Evolutionary conservation across 2,113 vertebrate species (phyloP), one percentile per base, ranked within the genome.

Genomic region (Laticauda laticaudata): DNA sequence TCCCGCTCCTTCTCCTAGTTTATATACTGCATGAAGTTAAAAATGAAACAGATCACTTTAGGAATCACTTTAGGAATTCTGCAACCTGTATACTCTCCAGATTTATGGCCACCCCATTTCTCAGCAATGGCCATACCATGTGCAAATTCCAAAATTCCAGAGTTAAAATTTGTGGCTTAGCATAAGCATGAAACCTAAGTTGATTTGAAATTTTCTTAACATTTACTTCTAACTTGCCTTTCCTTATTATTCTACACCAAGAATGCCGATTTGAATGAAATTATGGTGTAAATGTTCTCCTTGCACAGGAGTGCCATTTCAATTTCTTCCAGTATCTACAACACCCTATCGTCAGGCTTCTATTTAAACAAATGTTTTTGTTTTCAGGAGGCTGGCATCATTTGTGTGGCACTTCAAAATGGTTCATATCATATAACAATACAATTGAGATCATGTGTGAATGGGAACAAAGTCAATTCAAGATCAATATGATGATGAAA

Each of bases 401-500:
- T 81, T 81, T 3, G 69, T 20, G 15, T 75, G 5, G 34, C n/a
- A 75, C 12, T 34, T 75, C n/a, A 34, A 34, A 75, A 75, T 15
- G n/a, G 14, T n/a, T 61, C 86, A 5, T 3, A 3, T 81, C 2
- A 54, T 75, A 57, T 64, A 2, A 54, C 57, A 91, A 94, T 43
- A 92, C 75, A 64, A 91, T 85, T 92, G 15, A 92, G 90, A 48
- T 75, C 64, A 34, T 34, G n/a, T 75, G 14, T 75, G 64, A 34
- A 3, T 92, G 93, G 94, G 89, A 93, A 24, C 91, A 94, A 0
- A 61, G 88, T 51, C 59, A 94, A 51, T 91, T 39, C 93, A 87
- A 96, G 81, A 93, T 45, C 34, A 91, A 45, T 1, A 57, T 91
- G 94, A 94, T 95, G 94, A 96, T 90, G 93, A 88, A 95, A 95